phyloP scores from a whole-genome alignment of 2,113 vertebrate species.

The Rhadina sibilatrix region DNA sequence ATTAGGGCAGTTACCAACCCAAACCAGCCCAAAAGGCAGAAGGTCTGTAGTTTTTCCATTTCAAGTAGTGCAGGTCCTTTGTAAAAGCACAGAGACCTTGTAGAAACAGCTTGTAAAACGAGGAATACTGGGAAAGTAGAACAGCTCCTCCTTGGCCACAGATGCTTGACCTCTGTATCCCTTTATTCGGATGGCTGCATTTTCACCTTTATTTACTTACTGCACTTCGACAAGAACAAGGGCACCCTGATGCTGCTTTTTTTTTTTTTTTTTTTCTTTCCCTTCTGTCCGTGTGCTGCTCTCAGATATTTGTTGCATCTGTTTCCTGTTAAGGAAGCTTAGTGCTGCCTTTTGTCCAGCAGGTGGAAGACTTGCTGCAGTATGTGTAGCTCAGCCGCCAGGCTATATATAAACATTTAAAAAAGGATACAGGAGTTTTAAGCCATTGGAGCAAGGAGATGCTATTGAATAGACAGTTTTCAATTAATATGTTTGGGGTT shows the following conservation, averaged over 20 bases:
- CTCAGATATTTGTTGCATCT: constrained; percentile 22
- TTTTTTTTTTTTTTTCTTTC: not conserved
- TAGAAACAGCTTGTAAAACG: not conserved
- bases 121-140: not conserved
- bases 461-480: not conserved
- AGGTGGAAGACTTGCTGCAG: constrained; percentile 65
- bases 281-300: not conserved
- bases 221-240: not conserved
- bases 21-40: not conserved
- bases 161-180: not conserved
- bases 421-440: not conserved
- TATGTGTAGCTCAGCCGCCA: not conserved
- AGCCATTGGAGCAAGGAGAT: not conserved
- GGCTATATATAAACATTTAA: not conserved
- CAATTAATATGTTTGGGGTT: not conserved
- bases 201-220: constrained; percentile 36
- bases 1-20: not conserved
- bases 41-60: not conserved
- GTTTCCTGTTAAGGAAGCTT: constrained; percentile 58
- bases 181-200: not conserved
- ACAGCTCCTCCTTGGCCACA: not conserved
- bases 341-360: constrained; percentile 58
- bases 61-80: not conserved
- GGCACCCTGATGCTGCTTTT: not conserved
- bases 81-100: not conserved